phyloP scores from a whole-genome alignment of 2,888 invertebrate genomes.

The Cremastobaeus sp. region DNA sequence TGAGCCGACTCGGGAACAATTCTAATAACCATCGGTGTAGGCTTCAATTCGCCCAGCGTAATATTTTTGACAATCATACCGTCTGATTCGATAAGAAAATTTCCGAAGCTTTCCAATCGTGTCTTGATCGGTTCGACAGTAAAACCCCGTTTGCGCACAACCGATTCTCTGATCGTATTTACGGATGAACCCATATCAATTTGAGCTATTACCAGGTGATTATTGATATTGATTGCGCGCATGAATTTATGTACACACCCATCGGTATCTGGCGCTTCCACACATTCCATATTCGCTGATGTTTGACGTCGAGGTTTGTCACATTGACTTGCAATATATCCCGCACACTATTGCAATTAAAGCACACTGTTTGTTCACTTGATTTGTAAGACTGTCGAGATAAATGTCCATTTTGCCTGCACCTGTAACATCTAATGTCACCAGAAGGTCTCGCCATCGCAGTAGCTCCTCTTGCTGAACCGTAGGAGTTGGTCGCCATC shows the following conservation, averaged over 20 bases:
- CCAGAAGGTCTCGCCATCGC: neutral
- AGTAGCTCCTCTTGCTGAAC: neutral
- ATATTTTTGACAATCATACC: constrained; percentile 6
- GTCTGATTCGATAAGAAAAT: constrained; percentile 3
- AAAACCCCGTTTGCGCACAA: neutral
- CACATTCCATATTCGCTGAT: neutral
- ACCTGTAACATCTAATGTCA: neutral
- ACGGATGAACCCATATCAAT: constrained; percentile 36
- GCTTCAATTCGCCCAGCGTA: constrained; percentile 1
- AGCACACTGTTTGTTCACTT: constrained; percentile 5
- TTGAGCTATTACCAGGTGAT: neutral
- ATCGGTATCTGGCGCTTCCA: neutral
- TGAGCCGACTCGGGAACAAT: constrained; percentile 2
- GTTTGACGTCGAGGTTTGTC: neutral
- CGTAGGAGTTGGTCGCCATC: neutral
- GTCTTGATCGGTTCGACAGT: neutral
- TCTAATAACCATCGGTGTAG: neutral
- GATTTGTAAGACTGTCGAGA: neutral
- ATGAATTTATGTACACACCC: constrained; percentile 4
- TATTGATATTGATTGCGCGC: constrained; percentile 1
- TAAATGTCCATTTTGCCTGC: neutral
- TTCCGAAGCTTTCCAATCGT: constrained; percentile 18
- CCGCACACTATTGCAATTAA: constrained; percentile 13
- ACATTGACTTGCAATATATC: constrained; percentile 16
- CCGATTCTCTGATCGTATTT: constrained; percentile 20